phyloP scores from a whole-genome alignment of 2,797 vertebrate species.

The Oophaga sylvatica region DNA sequence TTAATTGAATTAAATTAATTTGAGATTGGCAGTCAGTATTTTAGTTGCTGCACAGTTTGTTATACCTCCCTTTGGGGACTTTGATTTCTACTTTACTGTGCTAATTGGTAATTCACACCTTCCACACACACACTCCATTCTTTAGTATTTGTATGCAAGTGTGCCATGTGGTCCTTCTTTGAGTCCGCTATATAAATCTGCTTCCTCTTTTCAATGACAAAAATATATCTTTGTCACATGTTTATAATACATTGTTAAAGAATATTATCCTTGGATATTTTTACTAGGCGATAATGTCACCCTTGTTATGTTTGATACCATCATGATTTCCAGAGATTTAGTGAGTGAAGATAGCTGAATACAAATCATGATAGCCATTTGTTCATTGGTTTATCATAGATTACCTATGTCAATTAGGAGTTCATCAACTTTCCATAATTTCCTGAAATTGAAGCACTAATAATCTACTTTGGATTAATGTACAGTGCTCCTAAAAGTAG shows the following conservation, averaged over 20 bases:
- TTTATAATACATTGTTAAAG: neutral
- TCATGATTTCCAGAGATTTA: no score
- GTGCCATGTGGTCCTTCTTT: neutral
- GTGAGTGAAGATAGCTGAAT: no score
- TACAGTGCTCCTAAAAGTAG: neutral
- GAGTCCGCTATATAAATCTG: neutral
- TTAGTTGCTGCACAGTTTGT: slow-evolving; percentile 35
- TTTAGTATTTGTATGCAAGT: slow-evolving; percentile 15
- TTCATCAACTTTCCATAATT: no score
- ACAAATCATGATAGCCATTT: no score
- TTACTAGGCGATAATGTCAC: no score
- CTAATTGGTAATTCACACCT: slow-evolving; percentile 49
- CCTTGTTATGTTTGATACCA: no score
- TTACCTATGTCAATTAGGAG: neutral
- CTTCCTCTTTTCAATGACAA: neutral
- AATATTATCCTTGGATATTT: neutral
- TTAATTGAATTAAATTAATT: slow-evolving; percentile 62
- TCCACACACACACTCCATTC: slow-evolving; percentile 9
- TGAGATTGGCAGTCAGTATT: slow-evolving; percentile 57
- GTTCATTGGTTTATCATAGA: no score
- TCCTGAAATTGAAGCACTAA: neutral
- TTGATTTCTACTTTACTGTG: slow-evolving; percentile 27
- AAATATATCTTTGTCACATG: neutral
- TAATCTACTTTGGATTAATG: neutral
- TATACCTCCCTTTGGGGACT: slow-evolving; percentile 44